Percentiles rank a stretch among this genome's conserved stretches.
Conservation (phyloP, 2,888 invertebrate species). For the Andrena haemorrhoa region DNA sequence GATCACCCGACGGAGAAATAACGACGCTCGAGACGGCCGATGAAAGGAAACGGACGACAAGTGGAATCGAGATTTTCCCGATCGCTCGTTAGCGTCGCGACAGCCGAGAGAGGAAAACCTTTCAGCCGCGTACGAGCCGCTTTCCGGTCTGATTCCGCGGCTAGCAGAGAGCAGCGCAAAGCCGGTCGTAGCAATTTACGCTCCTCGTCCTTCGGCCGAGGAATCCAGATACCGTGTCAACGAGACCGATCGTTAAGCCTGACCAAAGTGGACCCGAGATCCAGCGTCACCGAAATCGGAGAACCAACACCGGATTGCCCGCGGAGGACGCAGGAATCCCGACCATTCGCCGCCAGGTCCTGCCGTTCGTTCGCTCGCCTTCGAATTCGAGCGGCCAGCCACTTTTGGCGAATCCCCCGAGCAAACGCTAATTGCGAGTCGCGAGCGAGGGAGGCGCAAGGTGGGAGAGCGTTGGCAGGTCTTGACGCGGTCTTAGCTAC, state of each 20-base stretch:
- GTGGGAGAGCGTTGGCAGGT: slow-evolving; percentile 56
- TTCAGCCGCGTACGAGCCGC: slow-evolving; percentile 8
- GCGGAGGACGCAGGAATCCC: not conserved
- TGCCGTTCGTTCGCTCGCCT: not conserved
- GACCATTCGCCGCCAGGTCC: not conserved
- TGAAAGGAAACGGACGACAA: not conserved
- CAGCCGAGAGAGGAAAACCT: slow-evolving; percentile 29
- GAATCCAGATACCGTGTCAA: slow-evolving; percentile 37
- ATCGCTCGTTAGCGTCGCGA: slow-evolving; percentile 3
- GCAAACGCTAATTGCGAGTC: too few species aligned
- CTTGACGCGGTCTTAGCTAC: slow-evolving; percentile 62
- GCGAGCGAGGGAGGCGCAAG: slow-evolving; percentile 36
- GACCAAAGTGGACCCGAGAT: not conserved
- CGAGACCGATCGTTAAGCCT: slow-evolving; percentile 10
- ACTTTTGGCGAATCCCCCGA: too few species aligned
- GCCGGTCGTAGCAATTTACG: slow-evolving; percentile 20
- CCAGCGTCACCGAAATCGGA: not conserved
- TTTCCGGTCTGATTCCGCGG: slow-evolving; percentile 56
- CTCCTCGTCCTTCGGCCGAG: slow-evolving; percentile 35
- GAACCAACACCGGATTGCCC: slow-evolving; percentile 1
- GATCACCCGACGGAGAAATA: too few species aligned
- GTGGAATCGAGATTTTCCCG: not conserved
- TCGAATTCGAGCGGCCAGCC: not conserved
- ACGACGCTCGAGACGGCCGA: too few species aligned
- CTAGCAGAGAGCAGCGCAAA: slow-evolving; percentile 17